Base-by-base conservation (phyloP, 2,797 vertebrate genomes). In the Trichosurus vulpecula region DNA sequence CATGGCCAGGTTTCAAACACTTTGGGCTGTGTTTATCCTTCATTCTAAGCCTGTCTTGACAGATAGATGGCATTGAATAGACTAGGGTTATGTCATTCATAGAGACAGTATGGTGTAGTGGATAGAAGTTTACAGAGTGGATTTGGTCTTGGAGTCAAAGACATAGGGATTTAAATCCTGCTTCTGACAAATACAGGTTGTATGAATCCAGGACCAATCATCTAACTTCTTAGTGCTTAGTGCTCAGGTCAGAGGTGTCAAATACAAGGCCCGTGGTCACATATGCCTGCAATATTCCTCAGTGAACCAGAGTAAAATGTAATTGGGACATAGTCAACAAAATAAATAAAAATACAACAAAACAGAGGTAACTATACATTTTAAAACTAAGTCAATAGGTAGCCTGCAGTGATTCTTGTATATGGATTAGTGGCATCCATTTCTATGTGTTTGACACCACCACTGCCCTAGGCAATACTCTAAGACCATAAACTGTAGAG, bases 1-100 rank as follows among this genome's bases (percentile, higher is more conserved):
- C n/a, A 19, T 94, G 54, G 30, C 66, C 29, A 74, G 16, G 41
- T n/a, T 19, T 55, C 47, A 53, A 51, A 51, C 10, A 52, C 3
- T 52, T 41, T 53, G 91, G 51, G 51, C 53, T 30, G 54, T 52
- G 90, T 54, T 54, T 53, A 52, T 94, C n/a, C 25, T 53, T n/a
- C 89, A 66, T 31, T 90, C 87, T 66, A 91, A 91, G 87, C 92
- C 92, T 92, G 55, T 94, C 35, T 54, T 90, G 10, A 30, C 16
- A 54, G 47, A 47, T 29, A 22, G 41, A 92, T 81, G 91, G 91
- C 61, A 25, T 90, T 92, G 91, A 92, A 54, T 95, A 61, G 87
- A 31, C 58, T 53, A 52, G 29, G 22, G 2, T 51, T 87, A 87
- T 87, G 41, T 47, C 25, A 87, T 51, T 87, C 41, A 87, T 22